These are phyloP conservation scores for Drosophila pseudoananassae DNA, from an alignment of 1,140 invertebrate species.

Conservation along the genomic window DNA sequence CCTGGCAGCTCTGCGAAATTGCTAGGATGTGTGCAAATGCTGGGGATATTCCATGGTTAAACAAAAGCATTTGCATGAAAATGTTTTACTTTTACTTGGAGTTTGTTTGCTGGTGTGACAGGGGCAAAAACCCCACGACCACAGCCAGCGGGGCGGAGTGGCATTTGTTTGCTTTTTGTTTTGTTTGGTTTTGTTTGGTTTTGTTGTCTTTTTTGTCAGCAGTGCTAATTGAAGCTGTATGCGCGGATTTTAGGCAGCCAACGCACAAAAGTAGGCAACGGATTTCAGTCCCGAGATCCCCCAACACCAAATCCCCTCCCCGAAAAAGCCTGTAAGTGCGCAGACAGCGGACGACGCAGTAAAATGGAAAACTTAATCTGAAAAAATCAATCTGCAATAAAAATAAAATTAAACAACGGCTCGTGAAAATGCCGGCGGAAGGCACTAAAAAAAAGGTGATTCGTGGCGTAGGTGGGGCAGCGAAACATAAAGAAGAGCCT, in stretches of 20 bases:
- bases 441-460: constrained; percentile 11
- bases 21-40: constrained; percentile 48
- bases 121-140: not conserved
- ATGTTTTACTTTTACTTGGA: constrained; percentile 77
- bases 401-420: constrained; percentile 77
- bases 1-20: constrained; percentile 9
- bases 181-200: constrained; percentile 17
- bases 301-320: not conserved
- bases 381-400: constrained; percentile 82
- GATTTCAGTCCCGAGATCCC: constrained; percentile 23
- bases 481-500: constrained; percentile 33
- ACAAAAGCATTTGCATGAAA: constrained; percentile 79
- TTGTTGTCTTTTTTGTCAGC: constrained; percentile 20
- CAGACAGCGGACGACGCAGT: constrained; percentile 24
- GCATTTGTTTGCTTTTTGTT: constrained; percentile 49
- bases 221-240: constrained; percentile 61
- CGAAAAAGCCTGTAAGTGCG: constrained; percentile 11
- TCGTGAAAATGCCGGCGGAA: constrained; percentile 48
- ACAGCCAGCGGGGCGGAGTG: constrained; percentile 3
- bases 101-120: constrained; percentile 37
- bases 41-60: constrained; percentile 76
- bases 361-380: constrained; percentile 74
- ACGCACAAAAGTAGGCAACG: constrained; percentile 39
- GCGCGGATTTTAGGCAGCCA: constrained; percentile 4
- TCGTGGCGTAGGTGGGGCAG: not conserved